These are phyloP conservation scores for Paraescarpia echinospica DNA, from an alignment of 1,140 invertebrate genomes.

Conservation along the genomic window DNA sequence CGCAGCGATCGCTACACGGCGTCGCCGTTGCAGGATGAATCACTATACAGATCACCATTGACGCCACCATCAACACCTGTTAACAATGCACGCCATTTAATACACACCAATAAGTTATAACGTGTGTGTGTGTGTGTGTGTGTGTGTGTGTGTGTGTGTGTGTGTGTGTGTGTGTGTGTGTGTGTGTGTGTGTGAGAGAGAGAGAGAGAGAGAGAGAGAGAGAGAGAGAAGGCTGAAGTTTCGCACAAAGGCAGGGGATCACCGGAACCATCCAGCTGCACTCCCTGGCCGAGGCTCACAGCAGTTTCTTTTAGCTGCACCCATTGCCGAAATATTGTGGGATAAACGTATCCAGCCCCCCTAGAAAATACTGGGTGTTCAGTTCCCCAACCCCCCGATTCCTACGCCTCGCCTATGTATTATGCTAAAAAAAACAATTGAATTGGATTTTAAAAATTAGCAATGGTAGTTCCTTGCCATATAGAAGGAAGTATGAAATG, in stretches of 20 bases:
- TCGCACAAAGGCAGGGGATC: no score
- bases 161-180: conserved; percentile 2
- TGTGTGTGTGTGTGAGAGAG: background rate
- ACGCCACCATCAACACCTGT: background rate
- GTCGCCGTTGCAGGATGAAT: background rate
- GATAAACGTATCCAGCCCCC: no score
- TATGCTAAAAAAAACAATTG: no score
- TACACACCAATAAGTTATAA: background rate
- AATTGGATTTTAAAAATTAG: no score
- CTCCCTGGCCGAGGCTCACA: no score
- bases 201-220: no score
- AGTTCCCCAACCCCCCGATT: no score
- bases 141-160: conserved; percentile 20
- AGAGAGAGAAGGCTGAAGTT: background rate
- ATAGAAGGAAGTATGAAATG: background rate
- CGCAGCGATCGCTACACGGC: background rate
- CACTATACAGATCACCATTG: background rate
- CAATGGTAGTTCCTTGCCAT: background rate
- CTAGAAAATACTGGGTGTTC: no score
- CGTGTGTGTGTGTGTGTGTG: background rate
- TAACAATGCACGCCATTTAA: background rate
- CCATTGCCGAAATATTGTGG: no score
- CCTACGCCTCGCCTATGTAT: no score
- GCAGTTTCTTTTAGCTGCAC: no score
- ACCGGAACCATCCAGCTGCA: no score